phyloP scores from a whole-genome alignment of 2,888 invertebrate species.

The Sesamia inferens region DNA sequence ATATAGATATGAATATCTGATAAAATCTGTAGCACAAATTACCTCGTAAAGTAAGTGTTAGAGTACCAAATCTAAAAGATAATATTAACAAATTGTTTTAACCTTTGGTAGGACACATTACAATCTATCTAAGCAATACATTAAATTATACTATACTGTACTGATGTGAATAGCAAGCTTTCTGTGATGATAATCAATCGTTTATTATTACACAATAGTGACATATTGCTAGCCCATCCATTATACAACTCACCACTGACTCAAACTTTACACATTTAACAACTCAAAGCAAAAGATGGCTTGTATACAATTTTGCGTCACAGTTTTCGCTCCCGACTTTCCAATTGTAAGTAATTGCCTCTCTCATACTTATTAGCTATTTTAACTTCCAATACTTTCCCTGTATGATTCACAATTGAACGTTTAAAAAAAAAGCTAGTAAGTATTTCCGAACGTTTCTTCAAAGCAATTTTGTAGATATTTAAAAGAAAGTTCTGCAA shows the following conservation, averaged over 20 bases:
- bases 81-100: not conserved
- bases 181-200: not conserved
- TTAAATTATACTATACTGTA: not conserved
- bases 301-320: slow-evolving; percentile 28
- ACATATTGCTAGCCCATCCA: slow-evolving; percentile 3
- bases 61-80: not conserved
- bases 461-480: slow-evolving; percentile 55
- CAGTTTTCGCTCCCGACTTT: slow-evolving; percentile 25
- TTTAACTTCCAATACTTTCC: slow-evolving; percentile 40
- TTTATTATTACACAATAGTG: slow-evolving; percentile 11
- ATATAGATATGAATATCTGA: too few species aligned
- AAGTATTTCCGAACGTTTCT: slow-evolving; percentile 56
- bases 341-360: slow-evolving; percentile 33
- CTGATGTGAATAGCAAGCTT: not conserved
- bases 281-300: slow-evolving; percentile 12
- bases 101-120: not conserved
- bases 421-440: slow-evolving; percentile 44
- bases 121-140: too few species aligned
- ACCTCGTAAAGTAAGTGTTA: not conserved
- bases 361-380: slow-evolving; percentile 18
- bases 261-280: slow-evolving; percentile 11
- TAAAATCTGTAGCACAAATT: not conserved
- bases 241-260: slow-evolving; percentile 15
- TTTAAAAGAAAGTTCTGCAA: slow-evolving; percentile 57
- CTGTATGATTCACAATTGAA: slow-evolving; percentile 56